A percentile compares a stretch with the other conserved stretches of the same genome.
phyloP scores from a whole-genome alignment of 2,113 vertebrate species.

The Maccullochella peelii region DNA sequence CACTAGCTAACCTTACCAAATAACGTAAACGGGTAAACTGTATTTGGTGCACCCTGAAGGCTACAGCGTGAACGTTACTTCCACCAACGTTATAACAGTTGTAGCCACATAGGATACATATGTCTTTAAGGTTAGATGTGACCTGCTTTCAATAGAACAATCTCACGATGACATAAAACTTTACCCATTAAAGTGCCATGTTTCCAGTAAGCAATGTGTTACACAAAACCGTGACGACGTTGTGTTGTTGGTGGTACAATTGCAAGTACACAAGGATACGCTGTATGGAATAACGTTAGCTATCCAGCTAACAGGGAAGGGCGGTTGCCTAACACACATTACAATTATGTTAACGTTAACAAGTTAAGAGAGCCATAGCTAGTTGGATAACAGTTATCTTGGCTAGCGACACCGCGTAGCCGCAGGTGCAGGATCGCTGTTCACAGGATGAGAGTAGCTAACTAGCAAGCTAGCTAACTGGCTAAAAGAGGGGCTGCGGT shows the following conservation, averaged over 20 bases:
- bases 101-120: background rate
- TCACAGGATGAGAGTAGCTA: slow-evolving; percentile 61
- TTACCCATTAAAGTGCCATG: slow-evolving; percentile 23
- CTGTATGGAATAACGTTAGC: slow-evolving; percentile 30
- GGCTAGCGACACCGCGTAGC: slow-evolving; percentile 15
- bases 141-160: background rate
- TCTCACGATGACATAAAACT: slow-evolving; percentile 25
- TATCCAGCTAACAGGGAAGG: slow-evolving; percentile 34
- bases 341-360: background rate
- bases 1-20: background rate
- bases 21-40: slow-evolving; percentile 9
- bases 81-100: background rate
- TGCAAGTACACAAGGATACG: slow-evolving; percentile 41
- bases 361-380: background rate
- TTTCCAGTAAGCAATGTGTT: background rate
- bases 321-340: slow-evolving; percentile 30
- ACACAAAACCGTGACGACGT: slow-evolving; percentile 67
- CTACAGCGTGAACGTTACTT: slow-evolving; percentile 38
- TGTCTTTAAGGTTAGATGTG: background rate
- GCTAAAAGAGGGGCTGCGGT: slow-evolving; percentile 71
- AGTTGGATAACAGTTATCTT: background rate
- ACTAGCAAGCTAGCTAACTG: slow-evolving; percentile 50
- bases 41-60: slow-evolving; percentile 38
- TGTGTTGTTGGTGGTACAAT: slow-evolving; percentile 51
- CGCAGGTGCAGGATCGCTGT: slow-evolving; percentile 75